Conservation (phyloP, 2,113 vertebrate species). For the Xerus inauris region DNA sequence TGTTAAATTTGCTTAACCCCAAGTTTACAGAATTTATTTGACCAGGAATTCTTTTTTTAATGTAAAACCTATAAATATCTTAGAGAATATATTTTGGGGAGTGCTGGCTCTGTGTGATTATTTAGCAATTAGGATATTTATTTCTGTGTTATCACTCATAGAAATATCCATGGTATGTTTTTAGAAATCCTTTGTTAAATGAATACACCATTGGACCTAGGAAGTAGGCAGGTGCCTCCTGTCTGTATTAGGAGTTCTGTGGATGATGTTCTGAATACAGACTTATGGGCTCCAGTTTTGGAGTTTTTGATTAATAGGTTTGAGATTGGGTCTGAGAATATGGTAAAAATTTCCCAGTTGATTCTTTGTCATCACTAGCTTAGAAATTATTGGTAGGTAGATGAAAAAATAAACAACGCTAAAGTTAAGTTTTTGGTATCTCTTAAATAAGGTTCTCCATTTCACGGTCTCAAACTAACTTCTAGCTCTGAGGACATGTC, state of each 20-base stretch:
- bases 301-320: not conserved
- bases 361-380: not conserved
- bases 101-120: not conserved
- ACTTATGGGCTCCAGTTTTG: not conserved
- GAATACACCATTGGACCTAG: not conserved
- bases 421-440: not conserved
- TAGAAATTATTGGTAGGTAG: not conserved
- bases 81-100: slow-evolving; percentile 5
- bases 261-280: not conserved
- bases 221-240: not conserved
- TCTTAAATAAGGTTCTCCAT: not conserved
- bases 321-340: not conserved
- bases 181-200: slow-evolving; percentile 15
- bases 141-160: not conserved
- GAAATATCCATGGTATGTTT: not conserved
- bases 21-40: slow-evolving; percentile 13
- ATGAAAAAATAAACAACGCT: not conserved
- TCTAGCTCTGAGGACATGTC: not conserved
- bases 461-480: not conserved
- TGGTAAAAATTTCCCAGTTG: not conserved
- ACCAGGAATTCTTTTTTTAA: not conserved
- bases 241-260: not conserved
- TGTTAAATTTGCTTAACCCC: not conserved
- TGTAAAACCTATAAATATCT: not conserved
- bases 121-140: not conserved